These are phyloP conservation scores for Sinelater perroti DNA, from an alignment of 2,888 invertebrate genomes.

Conservation along the genomic window DNA sequence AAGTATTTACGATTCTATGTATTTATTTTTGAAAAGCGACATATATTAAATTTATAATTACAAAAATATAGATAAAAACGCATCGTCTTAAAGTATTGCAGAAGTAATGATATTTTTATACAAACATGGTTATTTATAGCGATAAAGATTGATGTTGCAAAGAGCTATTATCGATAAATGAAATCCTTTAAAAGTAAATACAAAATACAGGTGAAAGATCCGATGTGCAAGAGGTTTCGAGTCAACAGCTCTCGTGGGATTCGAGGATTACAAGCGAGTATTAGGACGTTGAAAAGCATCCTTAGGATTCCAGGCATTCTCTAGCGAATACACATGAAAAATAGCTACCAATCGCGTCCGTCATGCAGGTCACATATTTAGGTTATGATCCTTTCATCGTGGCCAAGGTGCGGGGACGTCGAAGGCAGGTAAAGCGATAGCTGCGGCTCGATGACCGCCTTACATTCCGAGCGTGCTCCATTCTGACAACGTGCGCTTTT, in stretches of 20 bases:
- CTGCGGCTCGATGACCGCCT: conserved; percentile 12
- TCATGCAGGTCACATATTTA: conserved; percentile 39
- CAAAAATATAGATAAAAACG: too few relatives aligned
- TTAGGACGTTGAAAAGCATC: too few relatives aligned
- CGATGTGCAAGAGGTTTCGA: conserved; percentile 10
- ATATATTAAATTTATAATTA: too few relatives aligned
- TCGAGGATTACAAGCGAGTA: conserved; percentile 26
- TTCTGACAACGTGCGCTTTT: too few relatives aligned
- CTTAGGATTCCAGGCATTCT: conserved; percentile 32
- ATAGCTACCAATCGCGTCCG: conserved; percentile 31
- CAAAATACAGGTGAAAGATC: conserved; percentile 11
- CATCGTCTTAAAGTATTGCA: too few relatives aligned
- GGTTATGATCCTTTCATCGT: conserved; percentile 40
- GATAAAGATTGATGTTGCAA: too few relatives aligned
- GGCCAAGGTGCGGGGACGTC: conserved; percentile 20
- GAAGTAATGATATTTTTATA: too few relatives aligned
- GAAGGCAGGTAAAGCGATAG: conserved; percentile 23
- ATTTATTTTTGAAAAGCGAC: too few relatives aligned
- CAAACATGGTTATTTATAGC: too few relatives aligned
- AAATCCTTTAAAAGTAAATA: conserved; percentile 6
- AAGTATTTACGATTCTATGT: too few relatives aligned
- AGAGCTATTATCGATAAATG: too few relatives aligned
- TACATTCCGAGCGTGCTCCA: neutral
- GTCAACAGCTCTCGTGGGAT: conserved; percentile 21
- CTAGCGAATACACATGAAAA: conserved; percentile 32